A percentile compares a stretch with the other conserved stretches of the same genome.
phyloP scores from a whole-genome alignment of 2,797 vertebrate species.

The Sebastes oblongus region DNA sequence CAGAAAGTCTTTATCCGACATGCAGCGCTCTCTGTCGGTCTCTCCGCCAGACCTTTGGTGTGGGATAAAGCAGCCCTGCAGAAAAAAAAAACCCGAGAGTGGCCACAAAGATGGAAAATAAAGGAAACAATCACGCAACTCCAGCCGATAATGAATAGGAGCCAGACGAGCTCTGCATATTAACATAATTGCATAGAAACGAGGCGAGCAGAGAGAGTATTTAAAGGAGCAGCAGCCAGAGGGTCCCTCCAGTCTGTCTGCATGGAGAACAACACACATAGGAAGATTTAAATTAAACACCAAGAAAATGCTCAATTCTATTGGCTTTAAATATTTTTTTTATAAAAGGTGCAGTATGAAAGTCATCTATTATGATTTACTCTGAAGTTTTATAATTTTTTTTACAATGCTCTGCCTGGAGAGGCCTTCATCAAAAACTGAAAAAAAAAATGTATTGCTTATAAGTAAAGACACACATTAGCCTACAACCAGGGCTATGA shows the following conservation, averaged over 20 bases:
- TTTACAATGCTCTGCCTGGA: not conserved
- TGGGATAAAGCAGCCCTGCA: constrained; percentile 2
- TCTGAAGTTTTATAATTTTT: not conserved
- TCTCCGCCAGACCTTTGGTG: not conserved
- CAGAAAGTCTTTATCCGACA: constrained; percentile 1
- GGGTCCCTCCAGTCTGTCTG: not conserved
- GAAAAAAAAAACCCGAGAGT: not conserved
- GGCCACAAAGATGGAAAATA: constrained; percentile 67
- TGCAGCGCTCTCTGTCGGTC: not conserved
- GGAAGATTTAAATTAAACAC: not conserved
- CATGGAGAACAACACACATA: not conserved
- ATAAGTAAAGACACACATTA: not conserved
- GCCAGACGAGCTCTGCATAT: constrained; percentile 81
- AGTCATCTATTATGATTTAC: not conserved
- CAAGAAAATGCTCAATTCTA: not conserved
- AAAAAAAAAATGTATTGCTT: not conserved
- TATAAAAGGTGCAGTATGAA: not conserved
- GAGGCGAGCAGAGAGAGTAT: constrained; percentile 71
- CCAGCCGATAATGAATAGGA: constrained; percentile 81
- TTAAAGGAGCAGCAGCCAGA: constrained; percentile 82
- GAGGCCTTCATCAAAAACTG: not conserved
- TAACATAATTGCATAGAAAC: constrained; percentile 90
- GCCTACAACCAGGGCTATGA: not conserved
- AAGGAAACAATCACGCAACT: constrained; percentile 80
- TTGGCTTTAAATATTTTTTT: not conserved